Base-by-base conservation (phyloP, 2,888 invertebrate species). In the Arrhopalites spinosus region DNA sequence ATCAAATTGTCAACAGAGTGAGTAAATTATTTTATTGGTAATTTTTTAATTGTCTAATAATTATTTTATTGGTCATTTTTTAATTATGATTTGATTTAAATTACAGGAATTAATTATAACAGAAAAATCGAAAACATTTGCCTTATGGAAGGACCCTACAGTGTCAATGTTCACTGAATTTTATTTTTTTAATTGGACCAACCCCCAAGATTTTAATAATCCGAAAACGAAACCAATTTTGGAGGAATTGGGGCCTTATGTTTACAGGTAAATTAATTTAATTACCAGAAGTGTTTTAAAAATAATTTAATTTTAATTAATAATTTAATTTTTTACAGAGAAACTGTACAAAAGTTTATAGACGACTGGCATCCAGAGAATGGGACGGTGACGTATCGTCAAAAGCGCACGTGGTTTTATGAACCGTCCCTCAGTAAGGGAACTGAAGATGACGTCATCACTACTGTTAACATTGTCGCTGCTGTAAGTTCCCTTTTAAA, bases 151-250 rank as follows among this genome's bases (percentile, higher is more conserved):
- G n/a, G n/a, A n/a, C n/a, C n/a, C 93, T 0, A 94, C 94, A 0
- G 90, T 94, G 78, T 93, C 94, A 0, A 92, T 94, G 89, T 93
- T 91, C 84, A 86, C 94, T 70, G 90, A 91, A 81, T 88, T 92
- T 79, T 89, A 89, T 84, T 86, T 94, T 84, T 94, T 91, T 84
- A 93, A 94, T 85, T 92, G 93, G 88, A 92, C 91, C 0, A 94
- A 95, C 85, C 87, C 90, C 0, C 86, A 90, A 8, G 90, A 91
- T n/a, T 88, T 90, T 2, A 80, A 88, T 2, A 86, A 87, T 0
- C 53, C 63, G 0, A 53, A 73, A n/a, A 61, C 68, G 20, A 79
- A 75, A 30, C 83, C 83, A 13, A 77, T 74, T 59, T 74, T 83
- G 17, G 73, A 78, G n/a, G 81, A 83, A 72, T 29, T 81, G 53